These are phyloP conservation scores for Talpa occidentalis DNA, from an alignment of 2,113 vertebrate genomes.

Conservation along the genomic window DNA sequence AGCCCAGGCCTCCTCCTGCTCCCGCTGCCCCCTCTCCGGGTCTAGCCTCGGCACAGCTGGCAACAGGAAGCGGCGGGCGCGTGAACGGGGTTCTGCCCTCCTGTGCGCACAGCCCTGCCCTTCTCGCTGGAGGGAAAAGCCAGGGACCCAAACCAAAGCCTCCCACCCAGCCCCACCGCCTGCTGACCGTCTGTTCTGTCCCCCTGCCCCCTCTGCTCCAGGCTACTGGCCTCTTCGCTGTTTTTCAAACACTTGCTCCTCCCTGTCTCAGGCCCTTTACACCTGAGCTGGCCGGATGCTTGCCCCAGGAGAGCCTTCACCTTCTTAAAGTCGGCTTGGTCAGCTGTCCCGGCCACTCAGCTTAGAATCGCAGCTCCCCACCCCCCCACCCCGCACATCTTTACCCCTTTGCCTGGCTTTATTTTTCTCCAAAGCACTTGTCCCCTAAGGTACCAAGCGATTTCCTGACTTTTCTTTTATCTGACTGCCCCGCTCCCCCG, in stretches of 20 bases:
- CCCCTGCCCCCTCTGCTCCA: neutral
- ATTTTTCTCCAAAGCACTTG: neutral
- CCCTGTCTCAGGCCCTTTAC: slow-evolving; percentile 46
- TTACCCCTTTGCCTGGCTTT: neutral
- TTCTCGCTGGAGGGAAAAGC: neutral
- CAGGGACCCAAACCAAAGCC: no score
- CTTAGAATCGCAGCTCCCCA: neutral
- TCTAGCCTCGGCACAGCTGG: neutral
- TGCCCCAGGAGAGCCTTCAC: neutral
- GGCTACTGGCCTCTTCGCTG: neutral
- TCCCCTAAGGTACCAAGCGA: neutral
- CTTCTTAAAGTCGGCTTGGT: neutral
- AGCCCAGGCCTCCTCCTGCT: neutral
- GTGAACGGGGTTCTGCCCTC: neutral
- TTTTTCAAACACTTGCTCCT: neutral
- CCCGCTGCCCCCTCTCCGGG: no score
- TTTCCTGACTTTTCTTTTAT: neutral
- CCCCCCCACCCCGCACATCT: no score
- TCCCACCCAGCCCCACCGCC: fast-evolving
- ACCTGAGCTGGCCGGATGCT: neutral
- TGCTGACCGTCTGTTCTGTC: neutral
- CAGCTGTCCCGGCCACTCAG: neutral
- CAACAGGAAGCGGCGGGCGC: neutral
- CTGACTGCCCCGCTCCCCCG: neutral
- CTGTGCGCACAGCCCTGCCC: neutral